These are phyloP conservation scores for Calliphora vicina DNA, from an alignment of 1,140 invertebrate species.

Conservation along the genomic window DNA sequence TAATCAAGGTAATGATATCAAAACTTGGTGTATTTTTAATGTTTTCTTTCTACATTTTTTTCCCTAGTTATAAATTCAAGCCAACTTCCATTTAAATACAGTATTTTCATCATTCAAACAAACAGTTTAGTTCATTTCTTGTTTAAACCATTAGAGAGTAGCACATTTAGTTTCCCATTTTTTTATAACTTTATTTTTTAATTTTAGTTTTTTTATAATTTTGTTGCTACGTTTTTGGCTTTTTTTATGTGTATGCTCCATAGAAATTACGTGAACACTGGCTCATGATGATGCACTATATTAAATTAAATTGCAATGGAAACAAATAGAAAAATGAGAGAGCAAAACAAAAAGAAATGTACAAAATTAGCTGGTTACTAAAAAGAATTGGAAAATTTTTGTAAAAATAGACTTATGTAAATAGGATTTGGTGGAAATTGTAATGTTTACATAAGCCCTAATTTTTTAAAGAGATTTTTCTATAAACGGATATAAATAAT, in stretches of 20 bases:
- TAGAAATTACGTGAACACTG: neutral
- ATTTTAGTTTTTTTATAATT: neutral
- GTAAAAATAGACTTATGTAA: neutral
- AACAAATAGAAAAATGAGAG: neutral
- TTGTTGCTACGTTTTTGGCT: neutral
- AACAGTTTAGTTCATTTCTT: neutral
- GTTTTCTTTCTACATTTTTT: neutral
- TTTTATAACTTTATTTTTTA: neutral
- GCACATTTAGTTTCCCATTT: neutral
- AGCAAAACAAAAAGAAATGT: neutral
- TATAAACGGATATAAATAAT: no score
- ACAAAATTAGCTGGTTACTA: neutral
- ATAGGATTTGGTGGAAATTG: neutral
- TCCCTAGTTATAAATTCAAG: neutral
- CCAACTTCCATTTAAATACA: neutral
- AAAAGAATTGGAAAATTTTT: no score
- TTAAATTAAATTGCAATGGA: neutral
- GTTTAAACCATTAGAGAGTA: neutral
- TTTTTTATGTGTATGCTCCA: neutral
- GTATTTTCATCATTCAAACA: neutral
- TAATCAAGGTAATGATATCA: conserved; percentile 31
- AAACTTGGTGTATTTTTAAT: neutral
- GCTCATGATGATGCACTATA: neutral
- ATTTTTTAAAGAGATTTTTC: no score
- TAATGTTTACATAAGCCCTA: neutral